Evolutionary conservation across 2,797 vertebrate species (phyloP).

Genomic region (Chelon labrosus): DNA sequence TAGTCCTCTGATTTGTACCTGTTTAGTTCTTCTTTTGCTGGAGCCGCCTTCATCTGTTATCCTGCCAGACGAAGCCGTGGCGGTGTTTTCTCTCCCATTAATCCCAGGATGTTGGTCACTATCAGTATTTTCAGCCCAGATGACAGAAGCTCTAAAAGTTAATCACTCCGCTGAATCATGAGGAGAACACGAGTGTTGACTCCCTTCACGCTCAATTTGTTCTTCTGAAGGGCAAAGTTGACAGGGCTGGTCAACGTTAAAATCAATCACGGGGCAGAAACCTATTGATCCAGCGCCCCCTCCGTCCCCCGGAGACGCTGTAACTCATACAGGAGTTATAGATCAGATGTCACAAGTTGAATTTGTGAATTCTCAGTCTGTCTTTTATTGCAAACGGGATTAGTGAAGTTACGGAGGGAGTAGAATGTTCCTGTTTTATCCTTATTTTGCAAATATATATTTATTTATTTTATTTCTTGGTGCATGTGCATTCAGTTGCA

Average conservation of each 20-base stretch:
- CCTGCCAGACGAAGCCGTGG: background rate
- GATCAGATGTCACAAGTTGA: slow-evolving; percentile 54
- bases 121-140: slow-evolving; percentile 16
- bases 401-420: slow-evolving; percentile 13
- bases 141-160: slow-evolving; percentile 31
- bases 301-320: slow-evolving; percentile 27
- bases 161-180: slow-evolving; percentile 33
- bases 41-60: background rate
- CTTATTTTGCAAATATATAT: too few relatives aligned
- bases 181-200: slow-evolving; percentile 31
- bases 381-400: slow-evolving; percentile 10
- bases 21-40: background rate
- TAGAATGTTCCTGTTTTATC: slow-evolving; percentile 22
- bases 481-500: too few relatives aligned
- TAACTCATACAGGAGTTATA: slow-evolving; percentile 49
- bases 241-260: slow-evolving; percentile 53
- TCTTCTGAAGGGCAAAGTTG: slow-evolving; percentile 66
- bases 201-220: slow-evolving; percentile 41
- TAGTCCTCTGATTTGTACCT: background rate
- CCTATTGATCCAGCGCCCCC: slow-evolving; percentile 43
- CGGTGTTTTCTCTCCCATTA: background rate
- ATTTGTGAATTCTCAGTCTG: slow-evolving; percentile 40
- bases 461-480: too few relatives aligned
- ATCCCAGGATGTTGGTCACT: slow-evolving; percentile 2
- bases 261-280: slow-evolving; percentile 58